Conservation (phyloP, 2,113 vertebrate species). For the Felis chaus region DNA sequence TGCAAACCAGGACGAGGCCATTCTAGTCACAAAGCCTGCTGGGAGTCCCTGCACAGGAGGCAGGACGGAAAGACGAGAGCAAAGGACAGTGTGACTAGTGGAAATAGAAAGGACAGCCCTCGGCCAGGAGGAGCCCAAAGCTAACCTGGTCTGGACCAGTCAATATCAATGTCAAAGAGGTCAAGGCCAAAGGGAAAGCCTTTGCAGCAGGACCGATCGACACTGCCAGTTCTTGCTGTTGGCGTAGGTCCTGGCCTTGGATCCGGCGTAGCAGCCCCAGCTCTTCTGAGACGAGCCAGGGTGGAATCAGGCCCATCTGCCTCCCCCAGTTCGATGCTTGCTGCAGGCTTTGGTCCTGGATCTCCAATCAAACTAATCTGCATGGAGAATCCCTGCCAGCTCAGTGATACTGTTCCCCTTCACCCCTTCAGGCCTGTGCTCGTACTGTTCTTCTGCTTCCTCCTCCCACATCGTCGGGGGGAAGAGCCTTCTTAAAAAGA, state of each 20-base stretch:
- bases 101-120: background rate
- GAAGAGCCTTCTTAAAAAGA: background rate
- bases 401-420: background rate
- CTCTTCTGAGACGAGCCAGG: background rate
- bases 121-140: background rate
- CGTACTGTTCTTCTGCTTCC: background rate
- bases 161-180: background rate
- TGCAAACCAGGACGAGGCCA: background rate
- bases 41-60: background rate
- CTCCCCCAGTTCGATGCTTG: background rate
- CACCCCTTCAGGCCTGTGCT: background rate
- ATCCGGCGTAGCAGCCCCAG: background rate
- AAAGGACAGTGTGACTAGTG: background rate
- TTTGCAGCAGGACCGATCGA: background rate
- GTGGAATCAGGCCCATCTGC: background rate
- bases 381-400: background rate
- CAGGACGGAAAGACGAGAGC: background rate
- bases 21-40: background rate
- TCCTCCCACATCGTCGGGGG: accelerated
- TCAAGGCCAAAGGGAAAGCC: background rate
- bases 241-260: background rate
- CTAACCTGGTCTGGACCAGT: background rate
- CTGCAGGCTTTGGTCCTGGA: background rate
- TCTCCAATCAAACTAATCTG: background rate
- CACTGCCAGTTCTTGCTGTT: background rate